Conservation (phyloP, 2,113 vertebrate species). For the Halcyon senegalensis region DNA sequence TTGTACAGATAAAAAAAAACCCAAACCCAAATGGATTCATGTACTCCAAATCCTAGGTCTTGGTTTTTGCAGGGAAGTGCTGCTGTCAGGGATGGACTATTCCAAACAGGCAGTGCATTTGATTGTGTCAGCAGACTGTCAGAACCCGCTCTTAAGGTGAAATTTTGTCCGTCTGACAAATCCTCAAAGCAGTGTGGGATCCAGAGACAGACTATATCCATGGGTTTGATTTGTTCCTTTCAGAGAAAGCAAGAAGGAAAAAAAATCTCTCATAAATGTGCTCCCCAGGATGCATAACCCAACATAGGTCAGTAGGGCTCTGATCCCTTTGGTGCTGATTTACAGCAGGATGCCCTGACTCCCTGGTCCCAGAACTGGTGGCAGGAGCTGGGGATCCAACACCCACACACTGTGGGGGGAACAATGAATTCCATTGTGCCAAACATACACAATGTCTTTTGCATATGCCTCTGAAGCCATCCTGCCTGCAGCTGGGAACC, state of each 20-base stretch:
- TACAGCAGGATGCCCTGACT: not conserved
- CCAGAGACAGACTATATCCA: conserved; percentile 31
- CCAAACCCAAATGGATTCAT: not conserved
- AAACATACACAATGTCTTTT: not conserved
- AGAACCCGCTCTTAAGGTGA: conserved; percentile 9
- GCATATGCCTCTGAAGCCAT: rapidly evolving
- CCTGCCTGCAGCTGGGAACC: not conserved
- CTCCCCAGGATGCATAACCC: not conserved
- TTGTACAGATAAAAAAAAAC: not conserved
- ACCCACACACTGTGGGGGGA: rapidly evolving
- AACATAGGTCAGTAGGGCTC: not conserved
- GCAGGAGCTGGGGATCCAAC: not conserved
- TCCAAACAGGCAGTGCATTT: conserved; percentile 17
- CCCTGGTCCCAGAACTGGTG: rapidly evolving
- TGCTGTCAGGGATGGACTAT: conserved; percentile 37
- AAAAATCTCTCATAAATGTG: no score
- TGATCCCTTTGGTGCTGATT: not conserved
- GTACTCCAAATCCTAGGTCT: not conserved
- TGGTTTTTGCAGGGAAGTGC: not conserved
- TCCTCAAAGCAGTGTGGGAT: not conserved
- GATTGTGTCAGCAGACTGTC: conserved; percentile 27
- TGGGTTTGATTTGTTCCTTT: conserved; percentile 4
- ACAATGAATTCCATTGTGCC: rapidly evolving
- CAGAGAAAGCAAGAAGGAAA: not conserved
- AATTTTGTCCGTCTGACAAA: conserved; percentile 27